Conservation (phyloP, 2,888 invertebrate species). For the Drosophila cognata region DNA sequence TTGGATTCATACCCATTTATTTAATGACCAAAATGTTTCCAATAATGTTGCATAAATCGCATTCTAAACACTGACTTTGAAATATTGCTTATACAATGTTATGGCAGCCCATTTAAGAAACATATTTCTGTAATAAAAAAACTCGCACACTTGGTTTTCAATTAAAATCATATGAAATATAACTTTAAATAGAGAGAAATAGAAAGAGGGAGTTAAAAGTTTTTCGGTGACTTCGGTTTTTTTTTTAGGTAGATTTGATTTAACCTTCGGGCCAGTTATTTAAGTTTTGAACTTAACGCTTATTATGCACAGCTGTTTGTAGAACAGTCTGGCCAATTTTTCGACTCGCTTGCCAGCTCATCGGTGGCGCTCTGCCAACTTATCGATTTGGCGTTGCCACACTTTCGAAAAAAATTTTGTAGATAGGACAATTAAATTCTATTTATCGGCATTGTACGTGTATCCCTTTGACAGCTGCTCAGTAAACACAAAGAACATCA, state of each 20-base stretch:
- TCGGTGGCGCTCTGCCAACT: background rate
- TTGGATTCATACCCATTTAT: constrained; percentile 54
- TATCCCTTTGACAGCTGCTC: background rate
- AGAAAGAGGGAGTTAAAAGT: background rate
- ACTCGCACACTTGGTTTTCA: background rate
- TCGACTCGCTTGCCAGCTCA: background rate
- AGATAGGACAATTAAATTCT: background rate
- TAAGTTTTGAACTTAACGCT: background rate
- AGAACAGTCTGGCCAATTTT: background rate
- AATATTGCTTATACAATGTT: background rate
- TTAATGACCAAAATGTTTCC: constrained; percentile 25
- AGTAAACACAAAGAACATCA: background rate
- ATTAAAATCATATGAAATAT: background rate
- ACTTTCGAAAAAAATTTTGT: background rate
- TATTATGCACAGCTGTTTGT: background rate
- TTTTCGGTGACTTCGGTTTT: no score
- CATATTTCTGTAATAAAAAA: background rate
- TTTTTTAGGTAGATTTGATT: background rate
- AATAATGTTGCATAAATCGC: background rate
- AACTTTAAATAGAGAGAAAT: background rate
- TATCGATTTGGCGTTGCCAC: constrained; percentile 2
- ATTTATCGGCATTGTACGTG: background rate
- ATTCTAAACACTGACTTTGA: constrained; percentile 17
- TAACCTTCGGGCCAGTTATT: no score
- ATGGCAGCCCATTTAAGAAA: background rate